phyloP scores from a whole-genome alignment of 2,797 vertebrate species.

The Paedocypris micromegethes region DNA sequence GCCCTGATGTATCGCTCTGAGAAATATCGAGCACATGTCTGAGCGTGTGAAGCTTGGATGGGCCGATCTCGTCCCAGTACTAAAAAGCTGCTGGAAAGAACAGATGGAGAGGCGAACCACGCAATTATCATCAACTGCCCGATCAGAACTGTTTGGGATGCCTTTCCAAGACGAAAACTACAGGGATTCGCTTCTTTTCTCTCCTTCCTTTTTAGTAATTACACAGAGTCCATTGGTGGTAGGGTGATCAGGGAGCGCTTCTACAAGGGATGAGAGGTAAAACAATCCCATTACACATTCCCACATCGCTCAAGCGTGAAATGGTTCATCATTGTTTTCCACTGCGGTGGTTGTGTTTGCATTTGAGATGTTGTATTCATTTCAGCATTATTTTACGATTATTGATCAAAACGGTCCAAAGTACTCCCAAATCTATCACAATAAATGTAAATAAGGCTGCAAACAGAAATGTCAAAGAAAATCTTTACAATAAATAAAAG shows the following conservation, averaged over 20 bases:
- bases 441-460: too few species aligned
- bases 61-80: conserved; percentile 35
- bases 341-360: too few species aligned
- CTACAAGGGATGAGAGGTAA: conserved; percentile 25
- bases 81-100: conserved; percentile 49
- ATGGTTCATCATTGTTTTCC: too few species aligned
- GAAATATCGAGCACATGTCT: conserved; percentile 26
- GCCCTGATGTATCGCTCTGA: conserved; percentile 35
- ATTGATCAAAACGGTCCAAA: too few species aligned
- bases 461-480: too few species aligned
- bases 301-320: too few species aligned
- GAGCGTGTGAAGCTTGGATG: conserved; percentile 37
- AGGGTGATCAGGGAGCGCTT: conserved; percentile 36
- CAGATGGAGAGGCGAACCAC: conserved; percentile 49
- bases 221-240: too few species aligned
- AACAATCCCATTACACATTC: not conserved
- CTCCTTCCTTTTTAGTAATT: not conserved
- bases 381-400: too few species aligned
- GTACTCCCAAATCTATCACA: too few species aligned
- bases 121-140: conserved; percentile 49
- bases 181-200: conserved; percentile 29
- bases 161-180: conserved; percentile 39
- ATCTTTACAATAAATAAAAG: too few species aligned
- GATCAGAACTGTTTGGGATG: conserved; percentile 48
- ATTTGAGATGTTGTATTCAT: too few species aligned